A percentile compares a stretch with the other conserved stretches of the same genome.
Conservation (phyloP, 2,113 vertebrate species). For the Falcunculus frontatus region DNA sequence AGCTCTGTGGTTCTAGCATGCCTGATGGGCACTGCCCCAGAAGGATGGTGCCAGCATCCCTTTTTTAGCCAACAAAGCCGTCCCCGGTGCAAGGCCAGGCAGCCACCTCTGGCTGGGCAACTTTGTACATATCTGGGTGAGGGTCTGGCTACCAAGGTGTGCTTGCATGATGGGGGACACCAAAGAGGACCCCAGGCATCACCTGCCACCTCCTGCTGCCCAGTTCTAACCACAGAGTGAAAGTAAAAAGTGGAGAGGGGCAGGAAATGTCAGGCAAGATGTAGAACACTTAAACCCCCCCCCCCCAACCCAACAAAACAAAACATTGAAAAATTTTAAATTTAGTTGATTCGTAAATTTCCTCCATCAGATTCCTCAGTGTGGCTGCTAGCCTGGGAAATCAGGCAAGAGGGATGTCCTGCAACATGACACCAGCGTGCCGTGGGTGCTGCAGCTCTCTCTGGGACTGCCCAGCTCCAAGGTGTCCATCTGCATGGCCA, state of each 20-base stretch:
- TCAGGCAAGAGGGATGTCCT: not conserved
- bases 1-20: not conserved
- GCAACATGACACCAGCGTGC: accelerated
- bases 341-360: not conserved
- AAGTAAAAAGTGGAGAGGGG: not conserved
- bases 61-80: not conserved
- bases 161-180: not conserved
- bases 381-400: not conserved
- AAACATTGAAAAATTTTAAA: not conserved
- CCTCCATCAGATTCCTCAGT: not conserved
- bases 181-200: not conserved
- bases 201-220: not conserved
- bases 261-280: not conserved
- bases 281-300: accelerated
- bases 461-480: not conserved
- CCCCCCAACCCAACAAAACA: not conserved
- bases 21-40: not conserved
- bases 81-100: not conserved
- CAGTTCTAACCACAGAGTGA: not conserved
- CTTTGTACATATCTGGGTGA: not conserved
- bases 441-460: accelerated
- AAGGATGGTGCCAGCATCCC: not conserved
- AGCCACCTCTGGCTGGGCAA: not conserved
- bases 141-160: not conserved
- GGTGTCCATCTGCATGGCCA: accelerated